phyloP scores from a whole-genome alignment of 1,140 invertebrate genomes.

The Melipona quadrifasciata region DNA sequence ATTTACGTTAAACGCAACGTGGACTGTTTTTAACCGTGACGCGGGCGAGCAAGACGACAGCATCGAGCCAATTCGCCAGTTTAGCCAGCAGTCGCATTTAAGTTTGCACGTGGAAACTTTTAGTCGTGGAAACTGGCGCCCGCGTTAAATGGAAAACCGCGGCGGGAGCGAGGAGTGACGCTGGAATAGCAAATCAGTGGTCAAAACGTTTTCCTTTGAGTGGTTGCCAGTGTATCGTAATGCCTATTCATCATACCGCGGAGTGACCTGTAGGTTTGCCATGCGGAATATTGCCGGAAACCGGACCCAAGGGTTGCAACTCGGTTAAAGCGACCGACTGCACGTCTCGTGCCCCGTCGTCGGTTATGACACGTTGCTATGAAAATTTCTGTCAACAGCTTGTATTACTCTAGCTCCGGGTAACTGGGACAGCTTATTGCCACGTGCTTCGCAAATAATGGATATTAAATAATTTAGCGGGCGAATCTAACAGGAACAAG shows the following conservation, averaged over 20 bases:
- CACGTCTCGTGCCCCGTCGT: background rate
- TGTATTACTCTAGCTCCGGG: background rate
- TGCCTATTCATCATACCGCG: slow-evolving; percentile 5
- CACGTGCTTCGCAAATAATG: background rate
- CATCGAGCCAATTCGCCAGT: too few relatives aligned
- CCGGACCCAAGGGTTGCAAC: slow-evolving; percentile 10
- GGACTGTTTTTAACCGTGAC: too few relatives aligned
- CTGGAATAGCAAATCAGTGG: background rate
- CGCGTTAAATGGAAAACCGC: background rate
- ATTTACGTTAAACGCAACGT: background rate
- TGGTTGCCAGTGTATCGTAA: background rate
- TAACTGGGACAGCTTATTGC: background rate
- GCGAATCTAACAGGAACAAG: background rate
- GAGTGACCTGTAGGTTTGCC: slow-evolving; percentile 7
- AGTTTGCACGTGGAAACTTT: background rate
- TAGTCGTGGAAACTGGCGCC: background rate
- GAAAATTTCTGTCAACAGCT: slow-evolving; percentile 17
- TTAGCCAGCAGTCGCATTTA: background rate
- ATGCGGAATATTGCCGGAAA: slow-evolving; percentile 4
- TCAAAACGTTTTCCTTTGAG: slow-evolving; percentile 16
- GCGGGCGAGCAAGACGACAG: too few relatives aligned
- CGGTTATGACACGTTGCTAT: slow-evolving; percentile 12
- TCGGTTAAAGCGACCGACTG: slow-evolving; percentile 11
- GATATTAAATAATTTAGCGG: background rate
- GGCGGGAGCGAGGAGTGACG: background rate